Evolutionary conservation across 2,888 invertebrate species (phyloP), one percentile per base, ranked within the genome.

Genomic region (Archaeoteleia sp.): DNA sequence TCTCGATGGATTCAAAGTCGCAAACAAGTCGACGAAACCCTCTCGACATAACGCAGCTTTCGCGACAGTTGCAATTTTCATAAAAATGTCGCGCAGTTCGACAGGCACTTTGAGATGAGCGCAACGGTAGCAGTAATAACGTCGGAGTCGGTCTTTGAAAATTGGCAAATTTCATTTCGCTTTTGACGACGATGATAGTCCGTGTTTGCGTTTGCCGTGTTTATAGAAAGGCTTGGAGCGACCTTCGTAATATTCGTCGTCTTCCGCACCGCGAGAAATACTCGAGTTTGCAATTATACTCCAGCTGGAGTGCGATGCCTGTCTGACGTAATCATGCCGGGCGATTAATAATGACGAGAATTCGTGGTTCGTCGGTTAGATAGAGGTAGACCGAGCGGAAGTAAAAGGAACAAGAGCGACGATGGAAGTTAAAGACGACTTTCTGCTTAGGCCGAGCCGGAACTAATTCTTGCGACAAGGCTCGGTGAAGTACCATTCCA

Each of bases 401-500:
- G 55, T 40, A 55, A 49, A 30, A 58, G 49, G 46, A 45, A 42
- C 30, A 53, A 37, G 49, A 54, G 35, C 40, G 25, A 65, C 57
- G 48, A 40, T 46, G 53, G 27, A 57, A 66, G 65, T 55, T 61
- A 49, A 51, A 39, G 53, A 14, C 39, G 43, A 61, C 66, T 65
- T 40, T 61, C 27, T 60, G 57, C 51, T 54, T 60, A 66, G 54
- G 61, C 61, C 34, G 48, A 55, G 20, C 30, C 40, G 35, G 61
- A 54, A 53, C 66, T 68, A 61, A 46, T 58, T 70, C 61, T 58
- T 45, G 54, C 51, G 32, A 49, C 58, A 40, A 37, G 34, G 12
- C 40, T 57, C 29, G 32, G 15, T 70, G 66, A 57, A 55, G 53
- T 68, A 54, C 67, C 70, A 82, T 82, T 82, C 81, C 60, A 72